A percentile compares a stretch with the other conserved stretches of the same genome.
Conservation (phyloP, 1,140 invertebrate genomes). For the Ladona fulva region DNA sequence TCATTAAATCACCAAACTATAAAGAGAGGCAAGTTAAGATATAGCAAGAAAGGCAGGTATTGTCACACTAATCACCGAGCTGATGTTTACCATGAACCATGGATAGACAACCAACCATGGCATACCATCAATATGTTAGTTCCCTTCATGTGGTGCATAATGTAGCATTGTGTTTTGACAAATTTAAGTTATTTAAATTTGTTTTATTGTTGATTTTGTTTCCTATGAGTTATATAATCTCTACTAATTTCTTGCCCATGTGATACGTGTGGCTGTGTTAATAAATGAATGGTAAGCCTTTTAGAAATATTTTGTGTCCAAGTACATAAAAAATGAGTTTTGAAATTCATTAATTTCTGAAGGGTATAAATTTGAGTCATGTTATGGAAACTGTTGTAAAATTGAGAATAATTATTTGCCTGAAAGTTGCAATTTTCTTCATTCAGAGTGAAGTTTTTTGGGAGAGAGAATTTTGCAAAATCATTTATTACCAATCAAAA, state of each 20-base stretch:
- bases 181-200: neutral
- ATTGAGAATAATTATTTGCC: neutral
- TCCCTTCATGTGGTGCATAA: no score
- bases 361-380: neutral
- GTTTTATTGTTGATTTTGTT: slow-evolving; percentile 1
- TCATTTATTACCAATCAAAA: no score
- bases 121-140: no score
- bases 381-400: neutral
- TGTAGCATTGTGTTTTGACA: no score
- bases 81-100: no score
- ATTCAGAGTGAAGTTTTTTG: no score
- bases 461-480: no score
- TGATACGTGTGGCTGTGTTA: slow-evolving; percentile 8
- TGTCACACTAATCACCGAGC: no score
- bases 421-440: neutral
- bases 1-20: no score
- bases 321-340: neutral
- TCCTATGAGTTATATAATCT: neutral
- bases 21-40: no score
- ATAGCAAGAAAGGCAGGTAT: no score
- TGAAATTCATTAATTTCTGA: neutral
- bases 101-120: no score
- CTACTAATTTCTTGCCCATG: neutral
- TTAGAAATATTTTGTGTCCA: neutral
- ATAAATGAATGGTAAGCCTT: neutral